These are phyloP conservation scores for Heliconius hermathena DNA, from an alignment of 1,140 invertebrate genomes.

Conservation along the genomic window DNA sequence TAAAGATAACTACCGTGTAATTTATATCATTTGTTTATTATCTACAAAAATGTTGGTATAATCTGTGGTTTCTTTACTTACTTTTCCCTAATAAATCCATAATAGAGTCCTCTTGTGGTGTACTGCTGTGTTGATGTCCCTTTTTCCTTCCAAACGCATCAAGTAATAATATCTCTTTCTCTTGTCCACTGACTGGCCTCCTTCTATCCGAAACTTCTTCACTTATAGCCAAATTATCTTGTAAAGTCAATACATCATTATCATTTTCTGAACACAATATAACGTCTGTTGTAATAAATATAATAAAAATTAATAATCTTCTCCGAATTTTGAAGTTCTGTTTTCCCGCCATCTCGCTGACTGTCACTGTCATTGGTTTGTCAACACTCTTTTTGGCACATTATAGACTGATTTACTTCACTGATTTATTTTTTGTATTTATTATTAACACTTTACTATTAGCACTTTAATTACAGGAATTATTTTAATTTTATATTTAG, in stretches of 20 bases:
- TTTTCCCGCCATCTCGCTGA: slow-evolving; percentile 47
- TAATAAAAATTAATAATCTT: slow-evolving; percentile 62
- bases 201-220: slow-evolving; percentile 66
- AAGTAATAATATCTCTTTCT: slow-evolving; percentile 87
- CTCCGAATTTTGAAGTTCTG: slow-evolving; percentile 75
- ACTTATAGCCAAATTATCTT: slow-evolving; percentile 66
- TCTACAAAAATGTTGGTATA: background rate
- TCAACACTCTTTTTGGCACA: slow-evolving; percentile 52
- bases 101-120: slow-evolving; percentile 85
- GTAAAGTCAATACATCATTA: slow-evolving; percentile 73
- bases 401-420: slow-evolving; percentile 27
- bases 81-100: slow-evolving; percentile 92
- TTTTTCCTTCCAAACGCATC: slow-evolving; percentile 87
- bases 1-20: too few relatives aligned
- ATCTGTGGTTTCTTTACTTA: slow-evolving; percentile 86
- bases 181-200: slow-evolving; percentile 85
- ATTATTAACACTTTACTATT: background rate
- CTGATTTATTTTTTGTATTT: background rate
- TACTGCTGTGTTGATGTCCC: slow-evolving; percentile 68
- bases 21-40: background rate
- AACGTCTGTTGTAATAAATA: slow-evolving; percentile 46
- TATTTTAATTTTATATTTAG: slow-evolving; percentile 41
- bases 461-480: background rate
- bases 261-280: slow-evolving; percentile 56
- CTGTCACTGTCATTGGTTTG: slow-evolving; percentile 42